Evolutionary conservation across 2,113 vertebrate species (phyloP).

Genomic region (Pionites leucogaster): DNA sequence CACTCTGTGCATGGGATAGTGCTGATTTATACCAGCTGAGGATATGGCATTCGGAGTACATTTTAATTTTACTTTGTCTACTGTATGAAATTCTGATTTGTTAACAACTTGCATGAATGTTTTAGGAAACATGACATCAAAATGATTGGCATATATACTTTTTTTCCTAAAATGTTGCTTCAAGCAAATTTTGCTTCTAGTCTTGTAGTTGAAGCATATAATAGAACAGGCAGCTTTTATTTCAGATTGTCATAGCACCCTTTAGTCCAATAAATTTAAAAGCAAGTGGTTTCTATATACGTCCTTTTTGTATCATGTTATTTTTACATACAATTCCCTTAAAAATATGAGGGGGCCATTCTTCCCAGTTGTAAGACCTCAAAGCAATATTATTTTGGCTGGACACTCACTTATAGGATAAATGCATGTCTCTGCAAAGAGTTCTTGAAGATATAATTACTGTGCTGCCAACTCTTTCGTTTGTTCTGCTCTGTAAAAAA

Average conservation of each 20-base stretch:
- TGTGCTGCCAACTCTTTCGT: neutral
- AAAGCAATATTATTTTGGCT: neutral
- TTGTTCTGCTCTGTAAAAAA: neutral
- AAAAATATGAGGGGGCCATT: neutral
- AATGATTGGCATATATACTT: neutral
- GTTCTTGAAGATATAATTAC: neutral
- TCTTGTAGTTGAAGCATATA: neutral
- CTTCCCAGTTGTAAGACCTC: neutral
- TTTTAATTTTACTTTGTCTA: constrained; percentile 32
- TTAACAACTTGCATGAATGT: constrained; percentile 8
- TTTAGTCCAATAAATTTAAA: constrained; percentile 15
- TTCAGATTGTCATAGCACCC: neutral
- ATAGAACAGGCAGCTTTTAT: constrained; percentile 13
- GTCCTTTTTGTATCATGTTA: neutral
- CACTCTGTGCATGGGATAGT: neutral
- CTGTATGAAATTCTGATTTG: neutral
- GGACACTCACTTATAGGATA: neutral
- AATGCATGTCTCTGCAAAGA: neutral
- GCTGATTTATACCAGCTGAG: constrained; percentile 47
- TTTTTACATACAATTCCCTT: neutral
- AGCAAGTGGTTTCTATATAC: neutral
- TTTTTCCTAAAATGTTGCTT: neutral
- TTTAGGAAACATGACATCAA: constrained; percentile 17
- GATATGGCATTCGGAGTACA: neutral
- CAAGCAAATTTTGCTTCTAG: neutral